phyloP scores from a whole-genome alignment of 2,888 invertebrate species.

The Craniophora ligustri region DNA sequence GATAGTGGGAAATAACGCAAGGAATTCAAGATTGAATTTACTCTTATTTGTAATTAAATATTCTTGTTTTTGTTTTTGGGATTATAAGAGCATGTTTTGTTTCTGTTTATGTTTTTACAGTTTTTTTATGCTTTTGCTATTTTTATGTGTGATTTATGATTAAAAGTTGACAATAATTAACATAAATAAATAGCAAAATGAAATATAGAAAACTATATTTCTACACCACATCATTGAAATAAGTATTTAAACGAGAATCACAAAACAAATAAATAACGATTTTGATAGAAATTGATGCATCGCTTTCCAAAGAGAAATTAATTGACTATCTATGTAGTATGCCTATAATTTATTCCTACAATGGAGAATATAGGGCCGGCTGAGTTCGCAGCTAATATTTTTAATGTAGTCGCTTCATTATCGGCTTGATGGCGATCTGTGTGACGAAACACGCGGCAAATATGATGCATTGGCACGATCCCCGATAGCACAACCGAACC shows the following conservation, averaged over 20 bases:
- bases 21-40: neutral
- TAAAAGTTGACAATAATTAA: no score
- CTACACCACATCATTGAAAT: conserved; percentile 17
- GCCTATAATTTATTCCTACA: conserved; percentile 51
- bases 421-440: conserved; percentile 73
- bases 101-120: no score
- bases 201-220: no score
- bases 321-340: conserved; percentile 45
- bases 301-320: conserved; percentile 47
- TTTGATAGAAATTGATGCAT: conserved; percentile 50
- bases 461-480: conserved; percentile 85
- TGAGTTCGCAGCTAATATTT: conserved; percentile 66
- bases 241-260: conserved; percentile 14
- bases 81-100: no score
- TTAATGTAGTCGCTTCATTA: conserved; percentile 77
- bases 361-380: conserved; percentile 52
- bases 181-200: no score
- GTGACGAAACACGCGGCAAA: conserved; percentile 84
- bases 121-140: no score
- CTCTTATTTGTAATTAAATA: neutral
- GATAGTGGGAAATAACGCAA: conserved; percentile 1
- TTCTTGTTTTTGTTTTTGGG: neutral
- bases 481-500: conserved; percentile 71
- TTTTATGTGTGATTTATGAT: no score
- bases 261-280: conserved; percentile 12